Conservation (phyloP, 2,797 vertebrate genomes). For the Sparidentex hasta region DNA sequence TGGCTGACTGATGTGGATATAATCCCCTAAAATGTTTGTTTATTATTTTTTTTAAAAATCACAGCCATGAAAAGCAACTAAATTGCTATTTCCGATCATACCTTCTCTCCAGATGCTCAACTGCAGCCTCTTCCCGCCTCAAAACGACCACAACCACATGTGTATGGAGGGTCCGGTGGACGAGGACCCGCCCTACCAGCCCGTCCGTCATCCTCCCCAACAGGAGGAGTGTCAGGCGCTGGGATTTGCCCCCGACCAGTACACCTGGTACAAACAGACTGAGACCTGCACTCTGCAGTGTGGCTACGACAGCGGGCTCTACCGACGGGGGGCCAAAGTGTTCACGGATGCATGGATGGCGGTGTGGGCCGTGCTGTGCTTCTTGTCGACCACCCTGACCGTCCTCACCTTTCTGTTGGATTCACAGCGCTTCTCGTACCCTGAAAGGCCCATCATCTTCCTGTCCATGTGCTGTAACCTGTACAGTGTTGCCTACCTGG, state of each 20-base stretch:
- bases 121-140: conserved; percentile 98
- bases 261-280: conserved; percentile 96
- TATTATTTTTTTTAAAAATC: no score
- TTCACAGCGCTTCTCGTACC: conserved; percentile 97
- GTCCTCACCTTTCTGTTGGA: conserved; percentile 98
- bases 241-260: conserved; percentile 91
- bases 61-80: neutral
- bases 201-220: conserved; percentile 89
- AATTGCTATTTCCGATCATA: neutral
- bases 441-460: conserved; percentile 98
- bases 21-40: neutral
- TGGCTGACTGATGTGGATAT: neutral
- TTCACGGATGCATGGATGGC: conserved; percentile 99
- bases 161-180: conserved; percentile 99
- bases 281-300: conserved; percentile 94
- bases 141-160: conserved; percentile 99
- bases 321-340: conserved; percentile 93
- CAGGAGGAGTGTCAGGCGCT: conserved; percentile 94
- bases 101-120: conserved; percentile 86
- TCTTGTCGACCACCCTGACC: conserved; percentile 96
- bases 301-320: conserved; percentile 94
- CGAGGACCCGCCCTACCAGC: conserved; percentile 90
- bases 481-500: conserved; percentile 98
- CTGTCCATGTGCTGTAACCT: conserved; percentile 99
- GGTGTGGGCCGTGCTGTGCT: conserved; percentile 97